Evolutionary conservation across 2,888 invertebrate species (phyloP), one percentile per base, ranked within the genome.

Genomic region (Macaria liturata): DNA sequence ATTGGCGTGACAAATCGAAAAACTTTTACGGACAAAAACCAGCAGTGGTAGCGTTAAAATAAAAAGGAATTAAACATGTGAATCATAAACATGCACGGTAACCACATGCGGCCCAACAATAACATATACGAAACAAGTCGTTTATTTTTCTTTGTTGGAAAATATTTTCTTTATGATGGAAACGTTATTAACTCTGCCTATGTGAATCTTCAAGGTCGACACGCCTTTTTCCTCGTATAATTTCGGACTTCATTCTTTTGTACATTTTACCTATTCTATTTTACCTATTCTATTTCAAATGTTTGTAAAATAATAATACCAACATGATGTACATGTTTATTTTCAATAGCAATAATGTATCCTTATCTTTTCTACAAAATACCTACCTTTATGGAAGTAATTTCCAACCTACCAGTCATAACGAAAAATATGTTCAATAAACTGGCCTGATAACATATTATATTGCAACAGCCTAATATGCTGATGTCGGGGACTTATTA

Each of bases 401-500:
- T 45, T 46, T 45, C 20, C 4, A 44, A 44, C 9, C 3, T 50
- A 44, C 5, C 50, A 50, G 4, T 37, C 7, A 7, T 37, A 37
- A 6, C 34, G 34, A 37, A 37, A 20, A 37, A 37, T 37, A 37
- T 37, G 34, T 37, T 37, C 34, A 7, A 37, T 37, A 37, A 37
- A 20, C 20, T 20, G 20, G 20, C 20, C 20, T 20, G 20, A 20
- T 20, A 20, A 20, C 20, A 20, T 20, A 20, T 1, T 20, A 20
- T 39, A 30, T 31, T 32, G 42, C 20, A 49, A 34, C 31, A 43
- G 47, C 31, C 39, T 53, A 49, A 58, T 53, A 46, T 53, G 49
- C 51, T 58, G 68, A 61, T 74, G 72, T 69, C 66, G 3, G n/a
- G 34, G 9, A 32, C 69, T 69, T 70, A 70, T 54, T 58, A 54